Base-by-base conservation (phyloP, 2,888 invertebrate genomes). In the Lysandra coridon region DNA sequence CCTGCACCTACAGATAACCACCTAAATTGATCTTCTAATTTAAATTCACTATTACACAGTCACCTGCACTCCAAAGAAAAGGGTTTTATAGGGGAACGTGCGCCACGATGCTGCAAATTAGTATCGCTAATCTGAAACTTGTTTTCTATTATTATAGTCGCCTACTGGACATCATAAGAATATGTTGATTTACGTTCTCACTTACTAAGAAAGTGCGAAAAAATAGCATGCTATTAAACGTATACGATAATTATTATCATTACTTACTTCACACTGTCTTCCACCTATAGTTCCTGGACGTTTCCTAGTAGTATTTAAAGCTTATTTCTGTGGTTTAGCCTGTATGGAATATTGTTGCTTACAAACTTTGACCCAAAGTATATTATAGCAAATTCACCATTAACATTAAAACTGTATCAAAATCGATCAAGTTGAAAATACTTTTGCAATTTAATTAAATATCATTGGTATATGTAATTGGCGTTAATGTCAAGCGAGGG, bases 371-470 rank as follows among this genome's bases (percentile, higher is more conserved):
- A 17, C 57, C 57, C 17, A 57, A 4, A 53, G 53, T 14, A 14
- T 17, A 17, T 14, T 57, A 57, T 40, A 73, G n/a, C n/a, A n/a
- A 44, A n/a, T 17, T 73, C 2, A 62, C 33, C 53, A 53, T 30
- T 2, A 75, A 80, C 78, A 44, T 53, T 53, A 62, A 73, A 76
- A 78, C 33, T 80, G 75, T 69, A 73, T 80, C 78, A 79, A 75
- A 78, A 57, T 76, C 14, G 77, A 79, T 64, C 64, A 80, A 30
- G 49, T 53, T 37, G 44, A 78, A 80, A 75, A 78, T 81, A 81
- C 69, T 83, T 80, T 80, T 79, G 82, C 81, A 80, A 83, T 79
- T 80, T 83, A 83, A 84, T 84, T 85, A 85, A 84, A 83, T 83
- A 85, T 84, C 84, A 82, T 83, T 84, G 79, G 49, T 82, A 83